Base-by-base conservation (phyloP, 2,797 vertebrate species). In the Sardinella longiceps region DNA sequence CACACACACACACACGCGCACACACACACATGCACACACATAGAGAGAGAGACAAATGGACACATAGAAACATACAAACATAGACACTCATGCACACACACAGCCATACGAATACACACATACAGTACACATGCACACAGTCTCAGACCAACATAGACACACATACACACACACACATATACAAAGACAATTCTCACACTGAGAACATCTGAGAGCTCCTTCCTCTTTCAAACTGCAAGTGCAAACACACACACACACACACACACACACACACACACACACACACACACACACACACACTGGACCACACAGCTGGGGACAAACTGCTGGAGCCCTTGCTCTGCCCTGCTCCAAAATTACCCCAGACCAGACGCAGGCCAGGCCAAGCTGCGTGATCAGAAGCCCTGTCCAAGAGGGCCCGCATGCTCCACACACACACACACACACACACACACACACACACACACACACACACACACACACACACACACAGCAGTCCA, bases 271-370 rank as follows among this genome's bases (percentile, higher is more conserved):
- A n/a, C n/a, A n/a, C n/a, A n/a, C n/a, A n/a, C n/a, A n/a, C n/a
- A n/a, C n/a, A n/a, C n/a, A n/a, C n/a, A n/a, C n/a, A n/a, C n/a
- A n/a, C n/a, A n/a, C n/a, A n/a, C n/a, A n/a, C n/a, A n/a, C n/a
- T 6, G 33, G 66, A 74, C 66, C 66, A 74, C 66, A 74, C 66
- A 39, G 66, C 66, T 74, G 66, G 37, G 33, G 66, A 39, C 70
- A 39, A 43, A 39, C 15, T 37, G 70, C 37, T 37, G 0, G 33
- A 74, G 66, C 18, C 33, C 33, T 74, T 15, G 28, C 63, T 11
- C 60, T 66, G 60, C 25, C 30, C 1, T 5, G 23, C 28, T 33
- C 63, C 63, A 70, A 37, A 70, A 70, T 14, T 70, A 70, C 18
- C 63, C 28, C 46, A 48, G 46, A 48, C 46, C 46, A n/a, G n/a